Conservation (phyloP, 1,140 invertebrate genomes). For the Aphelenchoides avenae region DNA sequence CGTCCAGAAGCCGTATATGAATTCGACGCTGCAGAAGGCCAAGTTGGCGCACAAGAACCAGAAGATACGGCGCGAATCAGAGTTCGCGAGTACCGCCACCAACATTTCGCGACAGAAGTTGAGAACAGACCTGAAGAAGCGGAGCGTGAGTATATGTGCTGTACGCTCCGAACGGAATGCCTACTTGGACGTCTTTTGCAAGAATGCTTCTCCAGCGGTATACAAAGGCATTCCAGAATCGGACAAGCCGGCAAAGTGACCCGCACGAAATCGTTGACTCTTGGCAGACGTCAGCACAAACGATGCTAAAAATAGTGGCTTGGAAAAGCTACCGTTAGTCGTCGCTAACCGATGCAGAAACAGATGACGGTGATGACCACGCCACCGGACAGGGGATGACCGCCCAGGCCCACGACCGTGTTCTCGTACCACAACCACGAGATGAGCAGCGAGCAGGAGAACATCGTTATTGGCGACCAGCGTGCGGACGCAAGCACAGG, state of each 20-base stretch:
- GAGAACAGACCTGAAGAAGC: conserved; percentile 44
- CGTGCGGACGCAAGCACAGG: conserved; percentile 54
- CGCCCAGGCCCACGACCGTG: conserved; percentile 20
- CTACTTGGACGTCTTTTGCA: conserved; percentile 63
- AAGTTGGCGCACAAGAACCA: conserved; percentile 65
- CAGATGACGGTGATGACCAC: conserved; percentile 61
- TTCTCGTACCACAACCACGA: conserved; percentile 49
- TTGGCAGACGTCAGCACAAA: conserved; percentile 45
- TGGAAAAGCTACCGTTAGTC: too few species aligned
- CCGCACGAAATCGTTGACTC: conserved; percentile 43
- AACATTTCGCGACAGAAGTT: conserved; percentile 60
- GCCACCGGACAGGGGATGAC: conserved; percentile 62
- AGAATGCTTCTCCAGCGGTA: conserved; percentile 62
- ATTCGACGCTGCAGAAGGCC: conserved; percentile 66
- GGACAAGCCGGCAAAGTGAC: conserved; percentile 63
- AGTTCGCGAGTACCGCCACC: conserved; percentile 62
- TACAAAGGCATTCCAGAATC: conserved; percentile 62
- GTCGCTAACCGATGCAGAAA: conserved; percentile 59
- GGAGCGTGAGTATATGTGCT: too few species aligned
- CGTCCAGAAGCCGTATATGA: conserved; percentile 66
- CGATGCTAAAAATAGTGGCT: conserved; percentile 51
- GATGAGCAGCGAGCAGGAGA: conserved; percentile 42
- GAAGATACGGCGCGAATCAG: conserved; percentile 64
- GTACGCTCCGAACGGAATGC: too few species aligned
- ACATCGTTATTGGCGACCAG: conserved; percentile 58